These are phyloP conservation scores for Cephus sareptanus DNA, from an alignment of 2,888 invertebrate genomes.

Conservation along the genomic window DNA sequence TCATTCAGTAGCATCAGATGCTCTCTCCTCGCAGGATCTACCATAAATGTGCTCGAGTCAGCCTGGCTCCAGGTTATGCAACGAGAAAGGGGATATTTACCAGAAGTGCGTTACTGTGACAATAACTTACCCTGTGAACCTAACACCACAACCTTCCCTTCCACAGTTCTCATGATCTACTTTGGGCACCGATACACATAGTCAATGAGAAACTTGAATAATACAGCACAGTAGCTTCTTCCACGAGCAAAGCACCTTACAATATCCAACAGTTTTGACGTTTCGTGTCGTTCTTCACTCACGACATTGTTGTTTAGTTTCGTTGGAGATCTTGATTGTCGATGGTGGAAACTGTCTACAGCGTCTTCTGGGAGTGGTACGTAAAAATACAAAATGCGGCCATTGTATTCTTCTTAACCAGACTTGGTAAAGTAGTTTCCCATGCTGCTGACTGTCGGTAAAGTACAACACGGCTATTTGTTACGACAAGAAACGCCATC, in stretches of 20 bases:
- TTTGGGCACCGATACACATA: conserved; percentile 15
- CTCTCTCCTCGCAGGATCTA: no score
- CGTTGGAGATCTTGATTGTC: background rate
- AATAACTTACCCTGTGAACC: conserved; percentile 79
- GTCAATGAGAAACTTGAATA: background rate
- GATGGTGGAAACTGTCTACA: background rate
- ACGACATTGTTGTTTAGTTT: conserved; percentile 27
- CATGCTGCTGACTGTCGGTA: background rate
- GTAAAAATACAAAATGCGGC: background rate
- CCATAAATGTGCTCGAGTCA: no score
- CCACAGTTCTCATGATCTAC: conserved; percentile 76
- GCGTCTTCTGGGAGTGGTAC: background rate
- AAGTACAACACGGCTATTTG: no score
- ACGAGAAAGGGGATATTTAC: background rate
- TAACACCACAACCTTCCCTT: conserved; percentile 87
- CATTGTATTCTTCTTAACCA: background rate
- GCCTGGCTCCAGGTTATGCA: background rate
- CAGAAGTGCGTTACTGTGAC: background rate
- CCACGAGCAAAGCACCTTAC: background rate
- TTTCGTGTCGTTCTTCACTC: conserved; percentile 24
- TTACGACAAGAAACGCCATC: background rate
- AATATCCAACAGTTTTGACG: conserved; percentile 31
- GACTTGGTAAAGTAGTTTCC: background rate
- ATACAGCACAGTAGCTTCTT: background rate
- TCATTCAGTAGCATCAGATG: no score